Evolutionary conservation across 2,888 invertebrate species (phyloP).

Genomic region (Oligia fasciuncula): DNA sequence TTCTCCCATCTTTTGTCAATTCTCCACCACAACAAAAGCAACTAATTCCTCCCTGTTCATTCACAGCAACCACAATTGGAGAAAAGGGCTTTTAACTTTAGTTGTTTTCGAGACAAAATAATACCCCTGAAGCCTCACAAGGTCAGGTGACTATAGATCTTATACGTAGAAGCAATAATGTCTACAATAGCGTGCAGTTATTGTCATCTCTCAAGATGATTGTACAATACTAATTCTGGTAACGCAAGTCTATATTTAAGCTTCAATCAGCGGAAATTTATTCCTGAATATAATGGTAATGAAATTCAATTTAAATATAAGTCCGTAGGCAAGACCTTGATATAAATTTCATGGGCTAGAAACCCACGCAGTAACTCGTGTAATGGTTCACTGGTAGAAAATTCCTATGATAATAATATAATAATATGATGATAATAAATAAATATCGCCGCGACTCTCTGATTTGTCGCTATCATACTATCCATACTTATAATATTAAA

Average conservation of each 20-base stretch:
- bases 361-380: not conserved
- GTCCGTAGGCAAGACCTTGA: not conserved
- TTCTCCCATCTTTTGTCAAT: constrained; percentile 3
- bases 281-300: constrained; percentile 9
- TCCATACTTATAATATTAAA: too few species aligned
- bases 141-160: constrained; percentile 14
- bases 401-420: too few species aligned
- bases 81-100: constrained; percentile 23
- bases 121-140: not conserved
- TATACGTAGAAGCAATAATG: not conserved
- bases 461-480: too few species aligned
- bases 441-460: not conserved
- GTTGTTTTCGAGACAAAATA: constrained; percentile 12
- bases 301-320: constrained; percentile 8
- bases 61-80: not conserved
- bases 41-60: not conserved
- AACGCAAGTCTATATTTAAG: constrained; percentile 26
- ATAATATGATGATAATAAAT: too few species aligned
- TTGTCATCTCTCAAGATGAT: constrained; percentile 4
- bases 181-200: not conserved
- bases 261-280: constrained; percentile 25
- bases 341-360: not conserved
- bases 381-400: too few species aligned
- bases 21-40: not conserved
- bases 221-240: not conserved